A percentile compares a stretch with the other conserved stretches of the same genome.
phyloP scores from a whole-genome alignment of 2,888 invertebrate species.

The Nowickia ferox region DNA sequence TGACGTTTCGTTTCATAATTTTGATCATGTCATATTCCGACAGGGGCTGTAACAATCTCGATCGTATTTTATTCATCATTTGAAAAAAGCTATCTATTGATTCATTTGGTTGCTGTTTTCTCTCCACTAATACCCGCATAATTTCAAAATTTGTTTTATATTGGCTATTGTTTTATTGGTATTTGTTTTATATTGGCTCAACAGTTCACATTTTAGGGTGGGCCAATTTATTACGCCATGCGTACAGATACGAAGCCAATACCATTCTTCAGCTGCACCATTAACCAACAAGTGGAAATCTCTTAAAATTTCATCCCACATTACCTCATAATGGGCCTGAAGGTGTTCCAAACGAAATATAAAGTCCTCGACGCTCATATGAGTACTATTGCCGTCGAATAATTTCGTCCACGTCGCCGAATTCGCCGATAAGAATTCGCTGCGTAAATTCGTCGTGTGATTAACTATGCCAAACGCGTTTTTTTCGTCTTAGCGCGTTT shows the following conservation, averaged over 20 bases:
- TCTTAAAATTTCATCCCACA: slow-evolving; percentile 1
- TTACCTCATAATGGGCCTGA: slow-evolving; percentile 10
- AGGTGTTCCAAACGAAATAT: slow-evolving; percentile 10
- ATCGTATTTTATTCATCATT: neutral
- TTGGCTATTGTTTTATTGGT: too few relatives aligned
- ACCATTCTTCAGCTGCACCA: neutral
- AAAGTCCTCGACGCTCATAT: neutral
- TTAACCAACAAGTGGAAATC: slow-evolving; percentile 20
- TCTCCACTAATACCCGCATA: neutral
- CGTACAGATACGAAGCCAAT: neutral
- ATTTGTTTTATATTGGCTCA: neutral
- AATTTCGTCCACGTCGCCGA: too few relatives aligned
- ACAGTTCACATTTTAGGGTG: neutral
- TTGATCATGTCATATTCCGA: slow-evolving; percentile 1
- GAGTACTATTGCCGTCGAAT: too few relatives aligned
- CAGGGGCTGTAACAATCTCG: neutral
- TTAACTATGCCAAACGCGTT: too few relatives aligned
- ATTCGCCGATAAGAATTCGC: too few relatives aligned
- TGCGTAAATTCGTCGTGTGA: too few relatives aligned
- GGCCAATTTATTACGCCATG: neutral
- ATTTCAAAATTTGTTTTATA: slow-evolving; percentile 11
- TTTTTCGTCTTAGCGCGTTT: too few relatives aligned
- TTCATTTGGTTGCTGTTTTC: slow-evolving; percentile 12
- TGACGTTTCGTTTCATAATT: slow-evolving; percentile 3
- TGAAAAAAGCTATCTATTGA: slow-evolving; percentile 6